Evolutionary conservation across 2,797 vertebrate genomes (phyloP).

Genomic region (Rhinoraja longicauda): DNA sequence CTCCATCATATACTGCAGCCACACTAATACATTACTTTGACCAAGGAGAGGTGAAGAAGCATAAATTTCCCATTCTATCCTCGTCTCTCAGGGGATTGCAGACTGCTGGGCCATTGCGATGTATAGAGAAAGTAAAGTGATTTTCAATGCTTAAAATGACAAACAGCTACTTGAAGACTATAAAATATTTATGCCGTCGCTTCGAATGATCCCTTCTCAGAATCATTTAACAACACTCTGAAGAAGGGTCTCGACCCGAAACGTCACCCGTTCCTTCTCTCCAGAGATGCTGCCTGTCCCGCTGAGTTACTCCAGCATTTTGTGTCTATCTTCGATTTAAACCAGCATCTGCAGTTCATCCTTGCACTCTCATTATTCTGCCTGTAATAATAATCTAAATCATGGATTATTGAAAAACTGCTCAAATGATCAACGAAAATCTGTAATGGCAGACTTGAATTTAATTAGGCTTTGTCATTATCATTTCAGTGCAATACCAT

Average conservation of each 20-base stretch:
- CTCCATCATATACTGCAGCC: neutral
- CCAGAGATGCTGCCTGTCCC: no score
- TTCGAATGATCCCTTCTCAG: slow-evolving; percentile 23
- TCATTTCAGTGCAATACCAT: neutral
- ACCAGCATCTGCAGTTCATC: no score
- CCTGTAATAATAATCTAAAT: slow-evolving; percentile 24
- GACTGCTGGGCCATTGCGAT: neutral
- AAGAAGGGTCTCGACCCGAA: no score
- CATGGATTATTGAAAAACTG: slow-evolving; percentile 12
- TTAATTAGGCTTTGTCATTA: slow-evolving; percentile 30
- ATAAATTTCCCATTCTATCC: neutral
- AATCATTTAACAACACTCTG: neutral
- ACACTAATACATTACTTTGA: neutral
- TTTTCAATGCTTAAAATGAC: slow-evolving; percentile 18
- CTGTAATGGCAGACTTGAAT: slow-evolving; percentile 18
- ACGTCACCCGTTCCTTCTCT: no score
- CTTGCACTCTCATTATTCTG: slow-evolving; percentile 1
- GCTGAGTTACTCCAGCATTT: no score
- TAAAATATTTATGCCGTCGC: slow-evolving; percentile 1
- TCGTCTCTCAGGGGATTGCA: neutral
- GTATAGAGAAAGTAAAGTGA: neutral
- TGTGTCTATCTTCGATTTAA: no score
- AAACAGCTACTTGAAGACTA: slow-evolving; percentile 9
- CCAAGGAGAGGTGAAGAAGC: neutral
- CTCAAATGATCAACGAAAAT: slow-evolving; percentile 22